A percentile compares a stretch with the other conserved stretches of the same genome.
phyloP scores from a whole-genome alignment of 2,888 invertebrate genomes.

The Leucoma salicis region DNA sequence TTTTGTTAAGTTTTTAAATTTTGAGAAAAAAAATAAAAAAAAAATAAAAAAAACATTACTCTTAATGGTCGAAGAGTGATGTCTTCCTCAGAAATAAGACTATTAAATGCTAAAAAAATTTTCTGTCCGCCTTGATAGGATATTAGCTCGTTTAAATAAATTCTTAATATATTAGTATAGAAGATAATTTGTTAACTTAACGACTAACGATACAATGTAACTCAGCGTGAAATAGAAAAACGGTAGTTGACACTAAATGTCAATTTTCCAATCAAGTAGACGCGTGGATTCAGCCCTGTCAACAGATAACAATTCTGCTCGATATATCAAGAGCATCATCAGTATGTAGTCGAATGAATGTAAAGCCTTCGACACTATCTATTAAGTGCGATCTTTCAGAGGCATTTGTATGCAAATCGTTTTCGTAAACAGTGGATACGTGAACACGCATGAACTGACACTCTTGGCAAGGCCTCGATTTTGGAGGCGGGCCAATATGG shows the following conservation, averaged over 20 bases:
- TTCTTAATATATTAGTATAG: too few relatives aligned
- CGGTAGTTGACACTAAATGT: conserved; percentile 44
- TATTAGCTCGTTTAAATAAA: too few relatives aligned
- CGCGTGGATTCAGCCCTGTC: too few relatives aligned
- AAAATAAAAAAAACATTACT: too few relatives aligned
- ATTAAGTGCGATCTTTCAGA: conserved; percentile 45
- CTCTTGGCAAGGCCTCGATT: conserved; percentile 58
- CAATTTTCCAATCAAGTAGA: conserved; percentile 49
- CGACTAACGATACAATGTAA: conserved; percentile 37
- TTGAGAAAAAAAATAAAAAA: too few relatives aligned
- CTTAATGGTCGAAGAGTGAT: too few relatives aligned
- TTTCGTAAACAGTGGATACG: conserved; percentile 59
- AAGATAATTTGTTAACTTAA: too few relatives aligned
- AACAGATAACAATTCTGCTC: background rate
- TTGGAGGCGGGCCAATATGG: conserved; percentile 63
- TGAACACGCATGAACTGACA: conserved; percentile 54
- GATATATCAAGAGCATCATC: background rate
- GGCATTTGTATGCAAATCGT: conserved; percentile 62
- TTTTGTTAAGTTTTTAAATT: too few relatives aligned
- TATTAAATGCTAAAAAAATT: too few relatives aligned
- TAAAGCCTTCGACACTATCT: conserved; percentile 31
- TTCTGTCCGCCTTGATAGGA: too few relatives aligned
- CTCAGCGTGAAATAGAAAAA: conserved; percentile 42
- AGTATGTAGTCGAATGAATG: conserved; percentile 12
- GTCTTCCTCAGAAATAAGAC: too few relatives aligned